These are phyloP conservation scores for Chloromyia formosa DNA, from an alignment of 2,888 invertebrate genomes.

Conservation along the genomic window DNA sequence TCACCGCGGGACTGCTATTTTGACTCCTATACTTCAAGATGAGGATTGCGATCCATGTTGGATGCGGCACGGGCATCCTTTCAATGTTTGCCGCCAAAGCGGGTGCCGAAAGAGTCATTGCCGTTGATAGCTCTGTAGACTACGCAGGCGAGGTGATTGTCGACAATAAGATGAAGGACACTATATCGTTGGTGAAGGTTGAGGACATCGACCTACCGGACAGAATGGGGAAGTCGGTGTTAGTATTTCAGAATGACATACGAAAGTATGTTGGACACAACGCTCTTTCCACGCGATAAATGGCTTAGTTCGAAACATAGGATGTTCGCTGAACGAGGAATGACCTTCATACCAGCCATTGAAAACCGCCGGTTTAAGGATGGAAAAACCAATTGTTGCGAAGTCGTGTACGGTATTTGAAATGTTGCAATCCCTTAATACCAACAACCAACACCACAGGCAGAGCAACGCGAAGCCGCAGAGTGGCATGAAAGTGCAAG, in stretches of 20 bases:
- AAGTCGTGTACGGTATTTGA: no score
- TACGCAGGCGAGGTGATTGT: conserved; percentile 96
- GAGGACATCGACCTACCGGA: conserved; percentile 95
- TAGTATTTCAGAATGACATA: conserved; percentile 80
- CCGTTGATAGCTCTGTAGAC: conserved; percentile 98
- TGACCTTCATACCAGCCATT: no score
- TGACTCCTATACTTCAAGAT: conserved; percentile 96
- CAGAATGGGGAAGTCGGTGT: conserved; percentile 94
- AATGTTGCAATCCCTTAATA: no score
- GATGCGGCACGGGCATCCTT: conserved; percentile 98
- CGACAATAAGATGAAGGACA: conserved; percentile 80
- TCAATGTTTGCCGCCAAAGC: conserved; percentile 99
- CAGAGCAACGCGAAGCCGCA: no score
- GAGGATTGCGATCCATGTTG: conserved; percentile 95
- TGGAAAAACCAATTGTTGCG: no score
- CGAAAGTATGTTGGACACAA: no score
- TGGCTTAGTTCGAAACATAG: no score
- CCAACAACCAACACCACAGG: no score
- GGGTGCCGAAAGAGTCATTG: conserved; percentile 93
- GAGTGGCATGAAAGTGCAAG: no score
- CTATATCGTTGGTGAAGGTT: conserved; percentile 88
- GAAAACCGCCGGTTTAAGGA: no score
- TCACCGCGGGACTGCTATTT: conserved; percentile 99
- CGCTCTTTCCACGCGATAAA: no score
- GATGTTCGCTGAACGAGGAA: no score